A percentile compares a stretch with the other conserved stretches of the same genome.
These are phyloP conservation scores for Radopholus similis DNA, from an alignment of 1,140 invertebrate genomes.

Conservation along the genomic window DNA sequence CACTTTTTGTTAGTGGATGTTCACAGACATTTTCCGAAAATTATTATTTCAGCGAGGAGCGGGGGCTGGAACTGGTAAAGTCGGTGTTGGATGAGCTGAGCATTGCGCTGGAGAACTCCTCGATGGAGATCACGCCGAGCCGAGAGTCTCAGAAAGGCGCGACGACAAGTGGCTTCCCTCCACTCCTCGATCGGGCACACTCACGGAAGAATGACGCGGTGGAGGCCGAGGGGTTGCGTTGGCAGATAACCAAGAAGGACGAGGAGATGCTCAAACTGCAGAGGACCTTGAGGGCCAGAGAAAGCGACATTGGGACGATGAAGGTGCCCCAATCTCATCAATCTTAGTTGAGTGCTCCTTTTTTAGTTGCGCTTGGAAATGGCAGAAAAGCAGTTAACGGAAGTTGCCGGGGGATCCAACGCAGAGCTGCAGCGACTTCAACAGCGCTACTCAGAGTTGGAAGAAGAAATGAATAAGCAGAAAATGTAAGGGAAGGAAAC, in stretches of 20 bases:
- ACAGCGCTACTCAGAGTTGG: slow-evolving; percentile 6
- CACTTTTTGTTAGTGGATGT: neutral
- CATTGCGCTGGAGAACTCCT: slow-evolving; percentile 27
- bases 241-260: slow-evolving; percentile 59
- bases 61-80: slow-evolving; percentile 7
- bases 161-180: slow-evolving; percentile 11
- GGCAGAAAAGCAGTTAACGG: slow-evolving; percentile 29
- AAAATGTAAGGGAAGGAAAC: slow-evolving; percentile 15
- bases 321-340: slow-evolving; percentile 25
- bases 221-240: slow-evolving; percentile 54
- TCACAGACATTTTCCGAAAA: neutral
- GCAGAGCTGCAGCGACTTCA: slow-evolving; percentile 19
- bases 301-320: slow-evolving; percentile 30
- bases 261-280: slow-evolving; percentile 48
- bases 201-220: slow-evolving; percentile 51
- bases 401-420: neutral
- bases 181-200: slow-evolving; percentile 52
- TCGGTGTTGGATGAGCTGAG: slow-evolving; percentile 15
- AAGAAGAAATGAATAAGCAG: slow-evolving; percentile 21
- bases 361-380: slow-evolving; percentile 33
- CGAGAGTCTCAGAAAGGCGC: neutral
- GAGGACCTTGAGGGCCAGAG: slow-evolving; percentile 23
- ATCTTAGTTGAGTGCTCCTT: neutral
- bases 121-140: slow-evolving; percentile 34
- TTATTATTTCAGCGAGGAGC: neutral